These are phyloP conservation scores for Glyphotaelius pellucidus DNA, from an alignment of 2,888 invertebrate species.

Conservation along the genomic window DNA sequence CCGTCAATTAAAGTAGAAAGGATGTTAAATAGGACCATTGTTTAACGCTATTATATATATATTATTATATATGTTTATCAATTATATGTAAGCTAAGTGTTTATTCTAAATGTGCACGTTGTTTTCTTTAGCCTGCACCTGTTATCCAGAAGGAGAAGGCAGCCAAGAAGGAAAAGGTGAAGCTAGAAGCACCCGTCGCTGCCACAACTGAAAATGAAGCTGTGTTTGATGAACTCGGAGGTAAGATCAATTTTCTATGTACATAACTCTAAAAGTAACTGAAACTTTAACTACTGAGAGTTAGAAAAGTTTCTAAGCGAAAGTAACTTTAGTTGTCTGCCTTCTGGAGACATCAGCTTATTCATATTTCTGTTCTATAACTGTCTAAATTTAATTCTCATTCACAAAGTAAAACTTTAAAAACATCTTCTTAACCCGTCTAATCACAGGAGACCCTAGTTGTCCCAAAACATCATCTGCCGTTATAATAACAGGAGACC, in stretches of 20 bases:
- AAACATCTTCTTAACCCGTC: neutral
- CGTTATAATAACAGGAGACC: no score
- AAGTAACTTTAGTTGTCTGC: neutral
- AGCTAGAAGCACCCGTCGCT: constrained; percentile 46
- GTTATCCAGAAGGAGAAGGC: constrained; percentile 29
- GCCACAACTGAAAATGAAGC: constrained; percentile 68
- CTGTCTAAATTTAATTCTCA: neutral
- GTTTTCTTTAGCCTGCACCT: constrained; percentile 33
- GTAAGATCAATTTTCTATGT: constrained; percentile 68
- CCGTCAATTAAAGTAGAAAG: no score
- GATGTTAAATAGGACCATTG: no score
- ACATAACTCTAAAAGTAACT: neutral
- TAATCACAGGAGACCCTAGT: no score
- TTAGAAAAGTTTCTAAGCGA: neutral
- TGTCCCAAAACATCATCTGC: no score
- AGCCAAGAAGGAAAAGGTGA: constrained; percentile 46
- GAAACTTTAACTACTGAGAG: neutral
- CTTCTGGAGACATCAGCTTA: neutral
- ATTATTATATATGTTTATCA: no score
- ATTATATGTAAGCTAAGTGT: neutral
- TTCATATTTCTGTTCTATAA: neutral
- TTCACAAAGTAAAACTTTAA: neutral
- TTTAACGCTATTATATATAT: no score
- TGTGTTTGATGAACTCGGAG: constrained; percentile 78
- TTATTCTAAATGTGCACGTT: neutral